Conservation (phyloP, 2,113 vertebrate genomes). For the Chauna torquata region DNA sequence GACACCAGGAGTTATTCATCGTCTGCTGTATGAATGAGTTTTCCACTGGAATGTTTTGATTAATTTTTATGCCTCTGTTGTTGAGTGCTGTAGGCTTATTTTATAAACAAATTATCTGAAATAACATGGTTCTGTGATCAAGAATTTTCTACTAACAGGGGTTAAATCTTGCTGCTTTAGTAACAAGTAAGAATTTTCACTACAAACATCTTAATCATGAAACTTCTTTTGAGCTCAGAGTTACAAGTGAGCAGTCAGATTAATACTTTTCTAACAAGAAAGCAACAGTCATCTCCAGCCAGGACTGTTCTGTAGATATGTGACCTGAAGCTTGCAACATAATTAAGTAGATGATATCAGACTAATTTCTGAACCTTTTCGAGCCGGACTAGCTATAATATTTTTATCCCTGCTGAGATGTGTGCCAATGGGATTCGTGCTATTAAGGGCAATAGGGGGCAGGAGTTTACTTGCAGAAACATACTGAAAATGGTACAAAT, state of each 20-base stretch:
- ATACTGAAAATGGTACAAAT: neutral
- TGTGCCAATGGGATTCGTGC: neutral
- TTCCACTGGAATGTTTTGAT: neutral
- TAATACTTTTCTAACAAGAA: neutral
- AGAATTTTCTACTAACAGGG: neutral
- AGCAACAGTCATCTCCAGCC: neutral
- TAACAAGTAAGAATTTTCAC: neutral
- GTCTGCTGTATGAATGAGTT: neutral
- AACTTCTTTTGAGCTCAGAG: neutral
- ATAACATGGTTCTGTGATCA: neutral
- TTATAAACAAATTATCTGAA: neutral
- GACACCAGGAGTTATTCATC: neutral
- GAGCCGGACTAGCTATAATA: neutral
- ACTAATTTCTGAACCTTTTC: neutral
- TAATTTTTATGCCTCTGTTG: neutral
- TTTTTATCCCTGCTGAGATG: neutral
- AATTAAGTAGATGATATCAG: neutral
- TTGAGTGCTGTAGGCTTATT: neutral
- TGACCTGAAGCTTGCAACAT: neutral
- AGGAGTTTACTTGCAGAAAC: conserved; percentile 12
- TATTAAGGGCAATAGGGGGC: neutral
- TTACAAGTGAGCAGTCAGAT: neutral
- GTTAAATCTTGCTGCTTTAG: neutral
- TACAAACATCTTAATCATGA: neutral
- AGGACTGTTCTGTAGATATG: neutral